Evolutionary conservation across 2,888 invertebrate genomes (phyloP), one percentile per base, ranked within the genome.

Genomic region (Cosmia pyralina): DNA sequence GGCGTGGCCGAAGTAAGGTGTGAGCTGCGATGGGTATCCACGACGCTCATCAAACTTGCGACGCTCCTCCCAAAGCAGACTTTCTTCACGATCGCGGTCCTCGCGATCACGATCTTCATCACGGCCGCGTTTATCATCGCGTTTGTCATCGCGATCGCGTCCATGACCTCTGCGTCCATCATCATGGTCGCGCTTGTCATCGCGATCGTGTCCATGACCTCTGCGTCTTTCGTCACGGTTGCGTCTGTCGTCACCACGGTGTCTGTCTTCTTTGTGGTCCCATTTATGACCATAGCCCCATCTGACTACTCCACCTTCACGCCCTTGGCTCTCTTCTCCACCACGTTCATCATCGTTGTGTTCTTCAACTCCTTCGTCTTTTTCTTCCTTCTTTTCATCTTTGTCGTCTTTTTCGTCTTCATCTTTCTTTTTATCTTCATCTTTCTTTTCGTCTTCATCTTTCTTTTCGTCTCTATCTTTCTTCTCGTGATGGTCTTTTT

Each of bases 221-320:
- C 11, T 76, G 55, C 38, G 78, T 38, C 78, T 13, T n/a, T 73
- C 79, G 15, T 81, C 44, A 15, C 11, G 67, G 48, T 50, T 58
- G 22, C 38, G 72, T 65, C 48, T 71, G 11, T 75, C 28, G 15
- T 67, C 48, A 17, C 46, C 41, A 22, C 22, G 65, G 28, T 72
- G 44, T 52, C 50, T 64, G 53, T 59, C 41, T 50, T 77, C 50
- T 60, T 52, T 69, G 28, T 76, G 50, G 38, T 85, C 72, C 83
- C 81, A 74, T 48, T 75, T 59, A 52, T 57, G 72, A 55, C 70
- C 75, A 17, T 83, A 87, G n/a, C 76, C 72, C 84, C 78, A 77
- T 69, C 69, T 77, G 38, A 79, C 48, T 67, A 75, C 48, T 68
- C 70, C 78, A 19, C 52, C 71, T 62, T 75, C 34, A 1, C n/a